Conservation (phyloP, 2,888 invertebrate genomes). For the Drosophila lacicola region DNA sequence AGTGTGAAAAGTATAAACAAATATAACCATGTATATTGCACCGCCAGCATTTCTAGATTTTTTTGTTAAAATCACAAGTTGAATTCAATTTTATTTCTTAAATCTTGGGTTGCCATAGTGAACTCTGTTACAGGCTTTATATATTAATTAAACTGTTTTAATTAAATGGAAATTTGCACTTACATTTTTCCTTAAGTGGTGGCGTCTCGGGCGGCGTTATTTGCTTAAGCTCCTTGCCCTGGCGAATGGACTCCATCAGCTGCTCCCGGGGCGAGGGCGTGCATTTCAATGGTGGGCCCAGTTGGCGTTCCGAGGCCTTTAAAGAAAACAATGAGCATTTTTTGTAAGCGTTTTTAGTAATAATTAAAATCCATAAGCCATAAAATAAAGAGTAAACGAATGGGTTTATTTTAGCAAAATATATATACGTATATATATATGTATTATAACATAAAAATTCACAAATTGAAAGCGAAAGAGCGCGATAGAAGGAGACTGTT, state of each 20-base stretch:
- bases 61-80: constrained; percentile 2
- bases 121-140: neutral
- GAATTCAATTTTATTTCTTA: neutral
- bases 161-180: constrained; percentile 77
- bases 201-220: constrained; percentile 83
- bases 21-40: neutral
- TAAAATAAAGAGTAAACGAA: neutral
- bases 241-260: constrained; percentile 93
- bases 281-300: constrained; percentile 91
- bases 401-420: constrained; percentile 7
- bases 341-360: neutral
- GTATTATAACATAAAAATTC: neutral
- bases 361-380: neutral
- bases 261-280: constrained; percentile 93
- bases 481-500: constrained; percentile 2
- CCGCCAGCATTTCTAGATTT: neutral
- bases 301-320: constrained; percentile 93
- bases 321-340: constrained; percentile 6
- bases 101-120: neutral
- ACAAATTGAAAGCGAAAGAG: neutral
- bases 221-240: constrained; percentile 90
- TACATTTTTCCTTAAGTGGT: constrained; percentile 86
- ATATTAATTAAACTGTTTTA: neutral
- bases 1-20: neutral
- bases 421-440: neutral